phyloP scores from a whole-genome alignment of 2,797 vertebrate species.

The Scomberomorus guttatus region DNA sequence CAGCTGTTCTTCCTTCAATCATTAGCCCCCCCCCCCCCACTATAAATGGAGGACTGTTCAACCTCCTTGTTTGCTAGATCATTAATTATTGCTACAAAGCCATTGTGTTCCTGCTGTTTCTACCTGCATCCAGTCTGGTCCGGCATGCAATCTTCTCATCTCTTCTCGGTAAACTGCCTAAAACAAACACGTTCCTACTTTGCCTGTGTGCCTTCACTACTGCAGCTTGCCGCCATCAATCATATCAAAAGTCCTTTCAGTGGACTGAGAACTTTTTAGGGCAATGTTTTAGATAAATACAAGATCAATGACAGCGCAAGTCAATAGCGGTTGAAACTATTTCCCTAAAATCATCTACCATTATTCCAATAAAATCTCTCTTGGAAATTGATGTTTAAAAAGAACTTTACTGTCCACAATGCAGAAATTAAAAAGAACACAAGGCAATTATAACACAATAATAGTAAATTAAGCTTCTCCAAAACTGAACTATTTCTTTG shows the following conservation, averaged over 20 bases:
- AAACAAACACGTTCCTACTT: not conserved
- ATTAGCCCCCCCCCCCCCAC: not conserved
- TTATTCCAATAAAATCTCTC: not conserved
- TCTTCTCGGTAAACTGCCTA: not conserved
- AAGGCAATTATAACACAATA: too few relatives aligned
- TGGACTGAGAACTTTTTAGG: not conserved
- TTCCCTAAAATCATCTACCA: not conserved
- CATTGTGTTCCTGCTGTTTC: not conserved
- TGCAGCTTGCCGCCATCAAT: not conserved
- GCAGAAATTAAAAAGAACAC: too few relatives aligned
- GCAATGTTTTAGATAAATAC: not conserved
- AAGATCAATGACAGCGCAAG: too few relatives aligned
- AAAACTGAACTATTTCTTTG: not conserved
- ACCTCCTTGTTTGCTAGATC: conserved; percentile 25
- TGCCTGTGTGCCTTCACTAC: not conserved
- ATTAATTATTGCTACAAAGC: conserved; percentile 9
- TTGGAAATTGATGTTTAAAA: not conserved
- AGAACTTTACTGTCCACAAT: too few relatives aligned
- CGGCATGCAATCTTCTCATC: not conserved
- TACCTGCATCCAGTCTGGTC: conserved; percentile 11
- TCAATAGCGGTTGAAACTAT: not conserved
- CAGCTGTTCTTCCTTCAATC: not conserved
- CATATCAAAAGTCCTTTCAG: not conserved
- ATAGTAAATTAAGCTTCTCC: too few relatives aligned
- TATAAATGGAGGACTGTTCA: not conserved